phyloP scores from a whole-genome alignment of 2,113 vertebrate genomes.

The Chaetodon trifascialis region DNA sequence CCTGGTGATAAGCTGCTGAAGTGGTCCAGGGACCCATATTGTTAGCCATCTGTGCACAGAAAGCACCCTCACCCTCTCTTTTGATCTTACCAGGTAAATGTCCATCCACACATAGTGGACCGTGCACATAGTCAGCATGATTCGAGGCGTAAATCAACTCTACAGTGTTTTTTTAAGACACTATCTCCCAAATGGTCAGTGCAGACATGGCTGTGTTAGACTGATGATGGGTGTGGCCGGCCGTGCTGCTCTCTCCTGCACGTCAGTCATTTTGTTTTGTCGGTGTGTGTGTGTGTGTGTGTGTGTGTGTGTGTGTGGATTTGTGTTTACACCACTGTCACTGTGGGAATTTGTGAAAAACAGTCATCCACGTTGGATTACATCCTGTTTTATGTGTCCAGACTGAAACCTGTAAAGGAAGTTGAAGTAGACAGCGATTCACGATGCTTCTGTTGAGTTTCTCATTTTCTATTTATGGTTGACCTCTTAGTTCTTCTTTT shows the following conservation, averaged over 20 bases:
- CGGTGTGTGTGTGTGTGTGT: not conserved
- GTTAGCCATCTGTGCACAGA: constrained; percentile 80
- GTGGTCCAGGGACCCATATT: constrained; percentile 77
- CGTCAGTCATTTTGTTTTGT: constrained; percentile 43
- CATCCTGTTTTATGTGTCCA: constrained; percentile 33
- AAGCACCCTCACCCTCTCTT: constrained; percentile 32
- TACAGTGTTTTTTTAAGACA: not conserved
- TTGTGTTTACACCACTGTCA: constrained; percentile 27
- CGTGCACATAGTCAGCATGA: not conserved
- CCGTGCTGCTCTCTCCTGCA: constrained; percentile 21
- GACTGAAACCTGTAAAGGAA: constrained; percentile 36
- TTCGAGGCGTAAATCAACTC: not conserved
- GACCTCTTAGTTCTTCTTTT: not conserved
- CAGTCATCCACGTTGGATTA: constrained; percentile 17
- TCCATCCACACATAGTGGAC: not conserved
- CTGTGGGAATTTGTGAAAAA: constrained; percentile 22
- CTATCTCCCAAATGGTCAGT: constrained; percentile 1
- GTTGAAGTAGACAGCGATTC: not conserved
- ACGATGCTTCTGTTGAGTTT: not conserved
- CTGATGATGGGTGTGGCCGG: constrained; percentile 38
- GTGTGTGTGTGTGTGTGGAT: not conserved
- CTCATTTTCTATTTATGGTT: constrained; percentile 3
- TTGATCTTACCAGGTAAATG: constrained; percentile 33
- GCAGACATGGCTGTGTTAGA: not conserved
- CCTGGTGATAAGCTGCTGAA: constrained; percentile 73